Conservation (phyloP, 2,113 vertebrate genomes). For the Burhinus bistriatus region DNA sequence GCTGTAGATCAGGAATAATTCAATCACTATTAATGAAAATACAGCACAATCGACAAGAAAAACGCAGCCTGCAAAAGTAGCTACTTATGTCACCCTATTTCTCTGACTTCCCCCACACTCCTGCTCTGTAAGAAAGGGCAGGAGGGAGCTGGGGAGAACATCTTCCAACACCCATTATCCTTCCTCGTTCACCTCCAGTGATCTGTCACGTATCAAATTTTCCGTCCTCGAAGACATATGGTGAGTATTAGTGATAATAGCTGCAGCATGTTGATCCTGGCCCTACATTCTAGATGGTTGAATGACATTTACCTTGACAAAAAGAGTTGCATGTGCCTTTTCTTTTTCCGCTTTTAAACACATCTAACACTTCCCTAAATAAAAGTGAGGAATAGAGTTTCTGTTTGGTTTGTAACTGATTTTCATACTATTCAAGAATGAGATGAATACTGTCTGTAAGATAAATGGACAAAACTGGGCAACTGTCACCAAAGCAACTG, state of each 20-base stretch:
- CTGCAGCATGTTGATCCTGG: slow-evolving; percentile 13
- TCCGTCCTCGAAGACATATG: slow-evolving; percentile 19
- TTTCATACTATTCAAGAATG: background rate
- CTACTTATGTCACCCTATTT: background rate
- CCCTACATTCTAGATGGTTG: background rate
- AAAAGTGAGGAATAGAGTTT: background rate
- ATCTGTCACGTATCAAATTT: slow-evolving; percentile 19
- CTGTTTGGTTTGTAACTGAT: background rate
- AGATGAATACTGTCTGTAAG: background rate
- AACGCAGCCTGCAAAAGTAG: background rate
- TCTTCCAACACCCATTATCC: background rate
- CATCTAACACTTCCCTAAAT: background rate
- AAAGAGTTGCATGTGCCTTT: background rate
- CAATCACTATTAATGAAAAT: background rate
- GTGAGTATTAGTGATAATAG: slow-evolving; percentile 30
- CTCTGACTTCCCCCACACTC: background rate
- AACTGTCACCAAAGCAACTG: background rate
- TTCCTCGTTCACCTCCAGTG: background rate
- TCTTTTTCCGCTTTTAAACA: background rate
- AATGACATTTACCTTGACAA: slow-evolving; percentile 28
- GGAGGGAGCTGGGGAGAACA: background rate
- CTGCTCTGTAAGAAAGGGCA: background rate
- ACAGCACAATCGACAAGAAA: background rate
- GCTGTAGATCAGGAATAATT: background rate
- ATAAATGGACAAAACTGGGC: background rate